A percentile compares a stretch with the other conserved stretches of the same genome.
These are phyloP conservation scores for Lasioglossum pauxillum DNA, from an alignment of 2,888 invertebrate species.

Conservation along the genomic window DNA sequence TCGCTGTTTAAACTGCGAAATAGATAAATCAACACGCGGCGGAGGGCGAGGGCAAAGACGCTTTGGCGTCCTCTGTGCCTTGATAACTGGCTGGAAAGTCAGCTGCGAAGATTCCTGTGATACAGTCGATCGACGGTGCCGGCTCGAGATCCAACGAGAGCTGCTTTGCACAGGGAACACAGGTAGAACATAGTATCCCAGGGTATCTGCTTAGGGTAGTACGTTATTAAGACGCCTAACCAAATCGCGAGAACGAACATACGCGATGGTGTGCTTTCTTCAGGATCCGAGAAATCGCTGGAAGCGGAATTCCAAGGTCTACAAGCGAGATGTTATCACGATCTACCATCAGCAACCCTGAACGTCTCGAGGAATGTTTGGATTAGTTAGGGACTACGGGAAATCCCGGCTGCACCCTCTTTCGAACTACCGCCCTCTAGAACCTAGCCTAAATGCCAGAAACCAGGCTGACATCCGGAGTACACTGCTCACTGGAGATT, in stretches of 20 bases:
- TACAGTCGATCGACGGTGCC: not conserved
- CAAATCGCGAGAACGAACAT: slow-evolving; percentile 18
- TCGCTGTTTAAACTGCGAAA: not conserved
- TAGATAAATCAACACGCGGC: slow-evolving; percentile 6
- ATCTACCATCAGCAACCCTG: slow-evolving; percentile 50
- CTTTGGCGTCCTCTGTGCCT: not conserved
- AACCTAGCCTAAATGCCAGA: not conserved
- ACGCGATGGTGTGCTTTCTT: slow-evolving; percentile 48
- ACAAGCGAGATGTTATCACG: slow-evolving; percentile 68
- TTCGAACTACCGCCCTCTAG: not conserved
- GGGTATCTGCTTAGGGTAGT: not conserved
- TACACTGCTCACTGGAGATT: not conserved
- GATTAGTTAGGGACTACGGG: slow-evolving; percentile 63
- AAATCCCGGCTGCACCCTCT: not conserved
- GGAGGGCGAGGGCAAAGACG: not conserved
- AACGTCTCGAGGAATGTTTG: slow-evolving; percentile 69
- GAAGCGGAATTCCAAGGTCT: slow-evolving; percentile 58
- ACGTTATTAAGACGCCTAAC: slow-evolving; percentile 61
- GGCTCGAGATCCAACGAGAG: not conserved
- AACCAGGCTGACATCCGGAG: not conserved
- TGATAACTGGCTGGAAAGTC: not conserved
- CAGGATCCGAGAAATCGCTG: slow-evolving; percentile 51
- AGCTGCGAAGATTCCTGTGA: not conserved
- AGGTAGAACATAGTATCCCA: not conserved
- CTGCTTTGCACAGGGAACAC: not conserved